Conservation (phyloP, 2,797 vertebrate genomes). For the Tamandua tetradactyla region DNA sequence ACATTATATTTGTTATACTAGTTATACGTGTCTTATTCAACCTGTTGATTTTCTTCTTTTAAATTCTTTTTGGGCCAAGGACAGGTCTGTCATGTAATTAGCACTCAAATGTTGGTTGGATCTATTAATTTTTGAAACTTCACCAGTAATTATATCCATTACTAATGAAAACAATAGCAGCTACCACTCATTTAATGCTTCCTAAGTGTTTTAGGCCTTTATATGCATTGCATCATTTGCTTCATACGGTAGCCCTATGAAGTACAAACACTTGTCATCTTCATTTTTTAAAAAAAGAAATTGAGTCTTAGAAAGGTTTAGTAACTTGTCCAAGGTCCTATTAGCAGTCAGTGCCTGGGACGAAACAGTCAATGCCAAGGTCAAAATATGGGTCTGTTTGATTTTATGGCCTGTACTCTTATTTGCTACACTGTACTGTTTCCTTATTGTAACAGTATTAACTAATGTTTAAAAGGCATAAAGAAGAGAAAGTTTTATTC, state of each 20-base stretch:
- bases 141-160: neutral
- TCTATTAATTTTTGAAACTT: slow-evolving; percentile 28
- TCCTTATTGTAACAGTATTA: neutral
- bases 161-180: neutral
- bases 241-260: neutral
- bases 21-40: neutral
- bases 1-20: neutral
- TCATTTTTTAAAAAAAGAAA: neutral
- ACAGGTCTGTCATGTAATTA: neutral
- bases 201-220: neutral
- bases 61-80: slow-evolving; percentile 42
- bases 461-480: neutral
- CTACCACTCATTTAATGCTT: slow-evolving; percentile 39
- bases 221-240: neutral
- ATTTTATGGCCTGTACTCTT: neutral
- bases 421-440: neutral
- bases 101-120: slow-evolving; percentile 8
- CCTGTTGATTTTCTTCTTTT: neutral
- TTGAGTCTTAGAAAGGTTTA: neutral
- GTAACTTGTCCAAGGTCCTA: neutral
- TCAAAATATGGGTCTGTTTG: neutral
- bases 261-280: neutral
- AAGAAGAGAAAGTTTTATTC: neutral
- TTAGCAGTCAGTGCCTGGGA: neutral
- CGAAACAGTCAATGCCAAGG: neutral